Evolutionary conservation across 2,113 vertebrate species (phyloP).

Genomic region (Centrocercus urophasianus): DNA sequence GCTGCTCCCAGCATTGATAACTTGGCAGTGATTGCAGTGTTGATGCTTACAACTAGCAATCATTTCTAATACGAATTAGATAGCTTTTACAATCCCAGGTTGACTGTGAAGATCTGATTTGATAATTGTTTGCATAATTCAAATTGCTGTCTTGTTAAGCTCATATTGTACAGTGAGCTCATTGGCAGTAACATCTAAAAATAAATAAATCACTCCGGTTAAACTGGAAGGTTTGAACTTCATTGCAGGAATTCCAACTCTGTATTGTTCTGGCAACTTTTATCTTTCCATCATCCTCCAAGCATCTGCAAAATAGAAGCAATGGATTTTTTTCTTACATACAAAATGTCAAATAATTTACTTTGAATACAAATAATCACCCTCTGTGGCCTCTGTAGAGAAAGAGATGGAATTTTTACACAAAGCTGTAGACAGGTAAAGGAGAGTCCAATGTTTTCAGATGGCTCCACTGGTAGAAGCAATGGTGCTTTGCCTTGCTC

Average conservation of each 20-base stretch:
- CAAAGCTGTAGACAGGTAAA: not conserved
- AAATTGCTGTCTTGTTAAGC: not conserved
- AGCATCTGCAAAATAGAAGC: not conserved
- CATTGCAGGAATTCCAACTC: not conserved
- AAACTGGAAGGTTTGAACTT: not conserved
- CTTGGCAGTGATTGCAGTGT: slow-evolving; percentile 5
- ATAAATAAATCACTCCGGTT: not conserved
- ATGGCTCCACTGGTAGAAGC: not conserved
- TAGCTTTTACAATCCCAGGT: not conserved
- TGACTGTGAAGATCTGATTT: slow-evolving; percentile 3
- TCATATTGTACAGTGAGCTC: not conserved
- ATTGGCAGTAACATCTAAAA: not conserved
- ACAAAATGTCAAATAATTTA: not conserved
- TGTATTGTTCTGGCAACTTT: not conserved
- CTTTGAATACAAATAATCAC: not conserved
- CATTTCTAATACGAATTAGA: not conserved
- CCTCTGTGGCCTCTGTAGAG: not conserved
- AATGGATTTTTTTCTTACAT: not conserved
- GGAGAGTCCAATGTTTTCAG: not conserved
- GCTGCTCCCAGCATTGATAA: slow-evolving; percentile 17
- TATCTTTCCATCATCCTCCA: not conserved
- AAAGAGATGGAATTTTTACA: not conserved
- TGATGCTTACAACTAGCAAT: not conserved
- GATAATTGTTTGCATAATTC: slow-evolving; percentile 40
- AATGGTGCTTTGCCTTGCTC: not conserved